phyloP scores from a whole-genome alignment of 2,113 vertebrate genomes.

The Gambusia affinis region DNA sequence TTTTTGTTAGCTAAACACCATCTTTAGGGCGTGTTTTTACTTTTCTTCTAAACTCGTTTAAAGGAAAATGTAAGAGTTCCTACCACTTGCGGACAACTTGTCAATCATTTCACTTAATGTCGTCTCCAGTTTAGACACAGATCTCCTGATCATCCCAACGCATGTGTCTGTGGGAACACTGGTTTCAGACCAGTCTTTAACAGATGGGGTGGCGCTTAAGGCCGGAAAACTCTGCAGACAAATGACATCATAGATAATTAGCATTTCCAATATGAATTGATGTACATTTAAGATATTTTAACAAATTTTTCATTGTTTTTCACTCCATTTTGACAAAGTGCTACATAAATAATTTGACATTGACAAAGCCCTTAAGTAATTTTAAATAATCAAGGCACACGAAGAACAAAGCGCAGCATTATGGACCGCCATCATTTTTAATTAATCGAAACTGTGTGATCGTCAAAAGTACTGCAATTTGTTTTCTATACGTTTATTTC shows the following conservation, averaged over 20 bases:
- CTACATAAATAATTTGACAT: too few relatives aligned
- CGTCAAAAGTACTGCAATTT: too few relatives aligned
- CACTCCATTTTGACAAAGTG: not conserved
- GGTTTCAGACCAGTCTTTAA: constrained; percentile 79
- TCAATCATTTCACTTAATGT: constrained; percentile 60
- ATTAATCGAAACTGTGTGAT: too few relatives aligned
- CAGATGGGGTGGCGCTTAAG: constrained; percentile 66
- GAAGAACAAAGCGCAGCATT: too few relatives aligned
- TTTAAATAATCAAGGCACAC: too few relatives aligned
- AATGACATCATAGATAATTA: not conserved
- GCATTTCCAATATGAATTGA: not conserved
- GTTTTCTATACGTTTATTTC: too few relatives aligned
- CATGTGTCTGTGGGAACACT: constrained; percentile 72
- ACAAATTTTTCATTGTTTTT: not conserved
- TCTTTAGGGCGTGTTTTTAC: not conserved
- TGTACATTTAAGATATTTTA: not conserved
- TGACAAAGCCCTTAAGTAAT: too few relatives aligned
- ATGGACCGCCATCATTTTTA: too few relatives aligned
- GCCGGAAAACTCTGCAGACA: constrained; percentile 75
- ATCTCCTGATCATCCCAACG: constrained; percentile 75
- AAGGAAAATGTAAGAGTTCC: not conserved
- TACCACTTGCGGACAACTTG: constrained; percentile 75
- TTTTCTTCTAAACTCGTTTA: not conserved
- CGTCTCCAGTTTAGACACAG: constrained; percentile 70
- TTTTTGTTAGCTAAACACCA: not conserved